phyloP scores from a whole-genome alignment of 2,797 vertebrate species.

The Chelon auratus region DNA sequence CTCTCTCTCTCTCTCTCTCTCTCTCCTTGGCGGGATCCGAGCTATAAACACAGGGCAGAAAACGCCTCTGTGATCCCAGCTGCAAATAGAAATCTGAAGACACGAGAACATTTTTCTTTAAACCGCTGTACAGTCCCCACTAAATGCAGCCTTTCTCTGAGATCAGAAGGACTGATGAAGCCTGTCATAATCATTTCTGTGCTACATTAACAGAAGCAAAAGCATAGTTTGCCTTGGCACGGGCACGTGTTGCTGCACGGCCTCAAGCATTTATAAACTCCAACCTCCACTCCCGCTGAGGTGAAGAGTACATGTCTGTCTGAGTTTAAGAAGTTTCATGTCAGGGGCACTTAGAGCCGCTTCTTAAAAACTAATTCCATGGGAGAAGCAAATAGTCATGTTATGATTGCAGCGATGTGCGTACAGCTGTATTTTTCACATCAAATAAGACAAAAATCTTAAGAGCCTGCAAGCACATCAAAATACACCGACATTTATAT shows the following conservation, averaged over 20 bases:
- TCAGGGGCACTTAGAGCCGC: constrained; percentile 42
- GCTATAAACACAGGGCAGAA: constrained; percentile 59
- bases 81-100: constrained; percentile 72
- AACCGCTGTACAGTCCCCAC: constrained; percentile 48
- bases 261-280: constrained; percentile 55
- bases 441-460: constrained; percentile 6
- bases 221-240: constrained; percentile 73
- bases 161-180: constrained; percentile 76
- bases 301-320: constrained; percentile 53
- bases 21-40: constrained; percentile 39
- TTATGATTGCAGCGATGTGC: constrained; percentile 3
- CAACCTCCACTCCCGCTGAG: constrained; percentile 39
- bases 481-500: constrained; percentile 16
- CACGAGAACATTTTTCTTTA: constrained; percentile 48
- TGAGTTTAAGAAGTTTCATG: constrained; percentile 58
- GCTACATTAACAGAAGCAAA: constrained; percentile 75
- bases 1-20: constrained; percentile 20
- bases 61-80: constrained; percentile 55
- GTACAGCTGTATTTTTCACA: constrained; percentile 4
- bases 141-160: constrained; percentile 71
- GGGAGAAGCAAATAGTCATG: constrained; percentile 35
- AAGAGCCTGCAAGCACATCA: constrained; percentile 13
- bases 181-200: constrained; percentile 79
- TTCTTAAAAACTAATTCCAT: background rate
- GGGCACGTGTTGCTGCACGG: constrained; percentile 51